Evolutionary conservation across 2,113 vertebrate genomes (phyloP), one percentile per base, ranked within the genome.

Genomic region (Atractosteus spatula): DNA sequence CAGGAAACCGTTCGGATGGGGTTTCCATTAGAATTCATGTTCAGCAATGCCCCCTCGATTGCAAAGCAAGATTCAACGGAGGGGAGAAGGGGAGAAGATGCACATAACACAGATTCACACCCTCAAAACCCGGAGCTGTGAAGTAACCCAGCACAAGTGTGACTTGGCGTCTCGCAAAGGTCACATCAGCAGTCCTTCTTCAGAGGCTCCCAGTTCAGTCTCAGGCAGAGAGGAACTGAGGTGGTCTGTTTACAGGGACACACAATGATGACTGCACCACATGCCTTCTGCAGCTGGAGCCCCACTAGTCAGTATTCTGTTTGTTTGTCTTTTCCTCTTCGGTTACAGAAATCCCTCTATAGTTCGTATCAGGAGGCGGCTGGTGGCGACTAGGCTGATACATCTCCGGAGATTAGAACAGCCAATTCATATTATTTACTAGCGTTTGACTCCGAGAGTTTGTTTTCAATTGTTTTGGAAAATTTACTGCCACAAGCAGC

Each of bases 401-500:
- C 41, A 65, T 65, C 41, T 29, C 17, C 42, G 43, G 6, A n/a
- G 17, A 41, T 42, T 43, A 70, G 13, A 14, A 42, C 11, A 41
- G 56, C 55, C 41, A 16, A 44, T 14, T 14, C 42, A 44, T 42
- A 3, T 67, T 67, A 67, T 16, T 13, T 67, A 51, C 66, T 12
- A 67, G 62, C 62, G 12, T 41, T 3, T 64, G 17, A 47, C 69
- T 44, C 12, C 13, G 8, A 41, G 29, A 42, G 13, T 14, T 41
- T 61, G 69, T 41, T 14, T n/a, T 57, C 42, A 57, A 59, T 59
- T 61, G 41, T 59, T 70, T 57, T n/a, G 54, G n/a, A 51, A 10
- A 61, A n/a, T 61, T 56, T 69, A 11, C 55, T n/a, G 8, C 69
- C 41, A 41, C 13, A 11, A 12, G 44, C 66, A 7, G 13, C 12